phyloP scores from a whole-genome alignment of 1,140 invertebrate species.

The Euwallacea fornicatus region DNA sequence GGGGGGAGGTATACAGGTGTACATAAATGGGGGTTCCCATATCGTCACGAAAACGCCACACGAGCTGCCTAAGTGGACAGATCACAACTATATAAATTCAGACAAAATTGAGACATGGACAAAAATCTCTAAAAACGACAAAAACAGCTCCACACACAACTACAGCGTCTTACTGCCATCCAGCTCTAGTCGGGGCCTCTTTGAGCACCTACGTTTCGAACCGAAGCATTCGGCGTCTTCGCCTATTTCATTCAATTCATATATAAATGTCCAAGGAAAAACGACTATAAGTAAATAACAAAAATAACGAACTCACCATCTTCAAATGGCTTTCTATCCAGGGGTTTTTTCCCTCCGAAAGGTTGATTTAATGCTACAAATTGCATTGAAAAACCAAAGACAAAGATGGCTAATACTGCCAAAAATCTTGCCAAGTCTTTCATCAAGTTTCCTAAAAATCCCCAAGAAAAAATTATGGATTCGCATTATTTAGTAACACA shows the following conservation, averaged over 20 bases:
- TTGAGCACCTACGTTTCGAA: no score
- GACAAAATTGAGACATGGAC: no score
- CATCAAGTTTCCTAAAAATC: constrained; percentile 65
- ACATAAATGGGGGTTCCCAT: no score
- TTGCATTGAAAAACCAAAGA: constrained; percentile 97
- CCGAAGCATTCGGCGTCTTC: background rate
- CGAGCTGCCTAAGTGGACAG: no score
- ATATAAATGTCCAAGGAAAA: background rate
- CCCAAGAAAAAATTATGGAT: background rate
- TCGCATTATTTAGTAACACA: background rate
- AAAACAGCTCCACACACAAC: no score
- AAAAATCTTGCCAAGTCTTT: constrained; percentile 93
- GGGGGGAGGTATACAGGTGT: no score
- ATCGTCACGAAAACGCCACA: no score
- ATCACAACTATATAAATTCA: no score
- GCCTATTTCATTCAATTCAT: background rate
- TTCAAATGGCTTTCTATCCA: constrained; percentile 54
- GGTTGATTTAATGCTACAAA: constrained; percentile 95
- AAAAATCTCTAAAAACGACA: no score
- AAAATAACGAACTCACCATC: constrained; percentile 67
- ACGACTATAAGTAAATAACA: background rate
- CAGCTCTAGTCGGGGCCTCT: no score
- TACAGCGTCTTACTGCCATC: no score
- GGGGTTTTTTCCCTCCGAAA: constrained; percentile 44
- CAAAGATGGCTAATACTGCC: constrained; percentile 95